Base-by-base conservation (phyloP, 2,113 vertebrate species). In the Corythaixoides concolor region DNA sequence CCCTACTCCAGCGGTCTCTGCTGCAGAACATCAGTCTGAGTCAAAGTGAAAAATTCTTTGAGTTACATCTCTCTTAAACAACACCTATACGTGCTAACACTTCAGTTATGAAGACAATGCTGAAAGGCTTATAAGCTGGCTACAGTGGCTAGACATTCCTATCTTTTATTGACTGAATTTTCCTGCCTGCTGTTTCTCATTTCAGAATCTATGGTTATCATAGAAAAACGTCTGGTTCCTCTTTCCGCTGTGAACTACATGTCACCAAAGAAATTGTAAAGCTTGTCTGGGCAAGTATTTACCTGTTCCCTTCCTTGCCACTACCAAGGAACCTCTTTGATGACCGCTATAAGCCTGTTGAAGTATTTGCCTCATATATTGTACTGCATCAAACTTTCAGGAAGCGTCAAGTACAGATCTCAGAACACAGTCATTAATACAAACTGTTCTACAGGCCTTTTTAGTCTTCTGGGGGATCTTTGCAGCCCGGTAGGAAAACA, bases 181-280 rank as follows among this genome's bases (percentile, higher is more conserved):
- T 87, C 39, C 41, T 72, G 23, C 39, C 60, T 77, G 47, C 74
- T 95, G 50, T 94, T 93, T 76, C 81, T 88, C 50, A 81, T 92
- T 95, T 91, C 75, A 88, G 64, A 88, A 76, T 94, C 70, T 58
- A 49, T 19, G 32, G 85, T 78, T 96, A 72, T 88, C 81, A 78
- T 30, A 90, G 55, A 90, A 79, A 77, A 96, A 62, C 3, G 8
- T 49, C 63, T 79, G 73, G 39, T 85, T 78, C 47, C 18, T 73
- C n/a, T 89, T 88, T 85, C 43, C 79, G 17, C 39, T 41, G 10
- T 18, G 28, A 30, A 41, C 35, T 62, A 72, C n/a, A 37, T 7
- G 39, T 52, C 67, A 84, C 64, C 90, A 78, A 96, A 76, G 52
- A 83, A 70, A 85, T 24, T 43, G 47, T 72, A 75, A 83, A 68